These are phyloP conservation scores for Ciona savignyi DNA, from an alignment of 23 tunicate genomes.

Conservation along the genomic window DNA sequence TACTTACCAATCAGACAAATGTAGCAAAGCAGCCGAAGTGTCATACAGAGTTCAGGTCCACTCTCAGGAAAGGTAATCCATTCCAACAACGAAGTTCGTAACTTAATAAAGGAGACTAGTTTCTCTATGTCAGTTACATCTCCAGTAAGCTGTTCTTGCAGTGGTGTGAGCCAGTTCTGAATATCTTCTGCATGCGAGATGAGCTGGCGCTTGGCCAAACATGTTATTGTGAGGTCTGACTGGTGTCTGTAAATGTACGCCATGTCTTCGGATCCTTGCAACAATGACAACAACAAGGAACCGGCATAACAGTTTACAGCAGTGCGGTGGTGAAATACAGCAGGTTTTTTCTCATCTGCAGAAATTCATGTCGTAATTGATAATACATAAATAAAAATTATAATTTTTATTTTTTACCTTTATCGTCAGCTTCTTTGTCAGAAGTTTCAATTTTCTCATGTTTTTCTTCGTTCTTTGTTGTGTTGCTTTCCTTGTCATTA, in stretches of 20 bases:
- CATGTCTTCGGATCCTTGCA: constrained; percentile 34
- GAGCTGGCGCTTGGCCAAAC: constrained; percentile 22
- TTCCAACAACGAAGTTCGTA: constrained; percentile 24
- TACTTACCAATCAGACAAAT: constrained; percentile 19
- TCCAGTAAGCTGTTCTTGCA: constrained; percentile 6
- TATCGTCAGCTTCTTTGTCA: no score
- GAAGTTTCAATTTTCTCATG: constrained; percentile 2
- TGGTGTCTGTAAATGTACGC: constrained; percentile 28
- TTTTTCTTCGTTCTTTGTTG: neutral
- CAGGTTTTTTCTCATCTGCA: constrained; percentile 11
- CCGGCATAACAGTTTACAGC: constrained; percentile 62
- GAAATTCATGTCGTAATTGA: neutral
- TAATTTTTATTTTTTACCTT: no score
- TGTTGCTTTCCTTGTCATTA: no score
- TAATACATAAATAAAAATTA: no score
- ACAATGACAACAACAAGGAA: constrained; percentile 16
- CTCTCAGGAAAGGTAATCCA: constrained; percentile 50
- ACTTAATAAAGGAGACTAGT: constrained; percentile 15
- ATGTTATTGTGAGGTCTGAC: constrained; percentile 4
- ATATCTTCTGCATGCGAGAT: constrained; percentile 22
- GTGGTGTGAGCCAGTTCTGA: constrained; percentile 41
- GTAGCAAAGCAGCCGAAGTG: constrained; percentile 58
- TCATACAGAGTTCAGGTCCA: constrained; percentile 66
- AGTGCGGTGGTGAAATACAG: constrained; percentile 12
- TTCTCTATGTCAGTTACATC: constrained; percentile 25